phyloP scores from a whole-genome alignment of 2,797 vertebrate genomes.

The Sebastiscus tertius region DNA sequence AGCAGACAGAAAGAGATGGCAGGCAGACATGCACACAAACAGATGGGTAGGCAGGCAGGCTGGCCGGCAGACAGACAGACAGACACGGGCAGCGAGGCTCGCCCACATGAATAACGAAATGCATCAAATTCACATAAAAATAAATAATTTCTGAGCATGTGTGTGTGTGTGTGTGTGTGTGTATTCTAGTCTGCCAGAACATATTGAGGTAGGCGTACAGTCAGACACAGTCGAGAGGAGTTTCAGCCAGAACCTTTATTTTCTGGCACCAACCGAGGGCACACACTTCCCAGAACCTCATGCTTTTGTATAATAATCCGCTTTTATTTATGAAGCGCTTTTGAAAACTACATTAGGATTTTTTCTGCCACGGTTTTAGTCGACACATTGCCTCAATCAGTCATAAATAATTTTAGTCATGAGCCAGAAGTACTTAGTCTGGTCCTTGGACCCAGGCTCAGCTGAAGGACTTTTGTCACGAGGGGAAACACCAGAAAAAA shows the following conservation, averaged over 20 bases:
- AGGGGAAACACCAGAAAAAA: neutral
- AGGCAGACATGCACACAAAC: constrained; percentile 44
- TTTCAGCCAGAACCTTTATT: constrained; percentile 51
- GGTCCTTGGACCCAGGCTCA: neutral
- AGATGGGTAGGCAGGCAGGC: constrained; percentile 44
- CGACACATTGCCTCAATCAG: constrained; percentile 6
- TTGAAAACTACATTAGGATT: constrained; percentile 30
- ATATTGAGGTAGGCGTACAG: constrained; percentile 67
- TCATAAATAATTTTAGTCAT: neutral
- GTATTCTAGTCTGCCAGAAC: constrained; percentile 49
- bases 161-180: constrained; percentile 48
- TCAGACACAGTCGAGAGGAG: constrained; percentile 57
- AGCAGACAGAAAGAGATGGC: constrained; percentile 21
- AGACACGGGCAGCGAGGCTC: constrained; percentile 39
- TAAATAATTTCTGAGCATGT: constrained; percentile 55
- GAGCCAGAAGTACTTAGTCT: neutral
- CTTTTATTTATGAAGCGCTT: constrained; percentile 44
- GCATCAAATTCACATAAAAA: constrained; percentile 58
- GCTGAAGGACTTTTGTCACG: constrained; percentile 5
- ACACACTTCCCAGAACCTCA: constrained; percentile 43
- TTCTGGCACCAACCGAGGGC: constrained; percentile 45
- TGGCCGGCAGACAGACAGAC: constrained; percentile 23
- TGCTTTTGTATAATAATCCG: constrained; percentile 35
- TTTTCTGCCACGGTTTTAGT: constrained; percentile 33
- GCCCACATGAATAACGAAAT: constrained; percentile 61